phyloP scores from a whole-genome alignment of 2,888 invertebrate species.

The Rhabditoides inermis region DNA sequence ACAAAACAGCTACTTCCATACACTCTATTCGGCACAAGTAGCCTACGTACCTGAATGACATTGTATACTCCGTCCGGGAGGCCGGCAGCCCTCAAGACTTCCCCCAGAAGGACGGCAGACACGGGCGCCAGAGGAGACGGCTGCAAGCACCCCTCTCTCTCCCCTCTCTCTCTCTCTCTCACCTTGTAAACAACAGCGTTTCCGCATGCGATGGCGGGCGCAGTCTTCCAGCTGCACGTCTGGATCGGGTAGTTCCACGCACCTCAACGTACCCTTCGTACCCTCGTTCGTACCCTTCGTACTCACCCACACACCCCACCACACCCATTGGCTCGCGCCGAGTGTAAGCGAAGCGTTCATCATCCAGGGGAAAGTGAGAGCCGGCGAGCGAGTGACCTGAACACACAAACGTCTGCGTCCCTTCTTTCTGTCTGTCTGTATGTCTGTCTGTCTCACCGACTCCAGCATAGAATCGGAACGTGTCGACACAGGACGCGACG shows the following conservation, averaged over 20 bases:
- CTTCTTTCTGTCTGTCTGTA: too few species aligned
- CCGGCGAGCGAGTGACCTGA: constrained; percentile 50
- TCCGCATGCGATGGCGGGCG: constrained; percentile 59
- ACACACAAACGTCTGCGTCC: background rate
- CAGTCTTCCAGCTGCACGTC: constrained; percentile 57
- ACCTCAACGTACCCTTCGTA: constrained; percentile 11
- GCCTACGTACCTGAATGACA: constrained; percentile 58
- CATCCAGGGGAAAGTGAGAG: constrained; percentile 54
- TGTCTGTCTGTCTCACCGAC: constrained; percentile 39
- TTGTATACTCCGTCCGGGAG: constrained; percentile 59
- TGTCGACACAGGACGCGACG: constrained; percentile 59
- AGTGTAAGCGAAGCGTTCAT: constrained; percentile 57
- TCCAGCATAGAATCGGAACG: constrained; percentile 59
- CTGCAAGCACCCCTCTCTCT: too few species aligned
- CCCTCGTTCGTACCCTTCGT: background rate
- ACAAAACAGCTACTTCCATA: too few species aligned
- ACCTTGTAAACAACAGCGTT: constrained; percentile 61
- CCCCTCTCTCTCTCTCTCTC: too few species aligned
- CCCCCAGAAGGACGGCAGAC: constrained; percentile 58
- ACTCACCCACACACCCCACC: constrained; percentile 56
- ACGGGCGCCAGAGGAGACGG: constrained; percentile 59
- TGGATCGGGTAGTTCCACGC: constrained; percentile 63
- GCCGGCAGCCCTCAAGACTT: constrained; percentile 58
- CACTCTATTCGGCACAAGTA: too few species aligned
- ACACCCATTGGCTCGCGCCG: constrained; percentile 59